Evolutionary conservation across 2,113 vertebrate species (phyloP).

Genomic region (Sorex fumeus): DNA sequence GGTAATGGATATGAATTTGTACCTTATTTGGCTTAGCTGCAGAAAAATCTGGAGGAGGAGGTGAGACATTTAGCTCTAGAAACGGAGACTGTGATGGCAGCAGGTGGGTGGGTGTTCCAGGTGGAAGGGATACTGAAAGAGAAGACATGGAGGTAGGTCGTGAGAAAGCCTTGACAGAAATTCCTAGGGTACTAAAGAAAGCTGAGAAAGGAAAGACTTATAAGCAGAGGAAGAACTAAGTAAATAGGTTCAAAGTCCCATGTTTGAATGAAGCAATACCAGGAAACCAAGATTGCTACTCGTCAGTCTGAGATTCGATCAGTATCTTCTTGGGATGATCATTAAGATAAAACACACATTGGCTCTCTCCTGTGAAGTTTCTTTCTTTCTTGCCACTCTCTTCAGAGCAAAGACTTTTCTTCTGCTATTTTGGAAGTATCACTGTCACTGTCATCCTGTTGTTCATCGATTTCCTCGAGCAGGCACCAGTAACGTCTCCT

Average conservation of each 20-base stretch:
- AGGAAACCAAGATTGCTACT: not conserved
- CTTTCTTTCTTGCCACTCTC: conserved; percentile 26
- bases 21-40: conserved; percentile 83
- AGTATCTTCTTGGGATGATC: conserved; percentile 53
- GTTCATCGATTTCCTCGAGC: too few relatives aligned
- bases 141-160: conserved; percentile 68
- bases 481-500: too few relatives aligned
- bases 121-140: conserved; percentile 80
- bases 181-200: conserved; percentile 67
- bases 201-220: conserved; percentile 46
- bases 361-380: not conserved
- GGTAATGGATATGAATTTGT: conserved; percentile 79
- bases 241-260: not conserved
- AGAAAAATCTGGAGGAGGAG: conserved; percentile 83
- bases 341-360: conserved; percentile 9
- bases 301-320: conserved; percentile 37
- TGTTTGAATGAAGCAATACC: conserved; percentile 24
- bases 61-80: conserved; percentile 83
- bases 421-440: too few relatives aligned
- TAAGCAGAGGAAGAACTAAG: conserved; percentile 27
- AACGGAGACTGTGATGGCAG: conserved; percentile 80
- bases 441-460: too few relatives aligned
- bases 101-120: conserved; percentile 84
- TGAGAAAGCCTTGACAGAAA: conserved; percentile 72
- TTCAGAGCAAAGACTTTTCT: not conserved